Evolutionary conservation across 2,797 vertebrate genomes (phyloP).

Genomic region (Perodicticus potto): DNA sequence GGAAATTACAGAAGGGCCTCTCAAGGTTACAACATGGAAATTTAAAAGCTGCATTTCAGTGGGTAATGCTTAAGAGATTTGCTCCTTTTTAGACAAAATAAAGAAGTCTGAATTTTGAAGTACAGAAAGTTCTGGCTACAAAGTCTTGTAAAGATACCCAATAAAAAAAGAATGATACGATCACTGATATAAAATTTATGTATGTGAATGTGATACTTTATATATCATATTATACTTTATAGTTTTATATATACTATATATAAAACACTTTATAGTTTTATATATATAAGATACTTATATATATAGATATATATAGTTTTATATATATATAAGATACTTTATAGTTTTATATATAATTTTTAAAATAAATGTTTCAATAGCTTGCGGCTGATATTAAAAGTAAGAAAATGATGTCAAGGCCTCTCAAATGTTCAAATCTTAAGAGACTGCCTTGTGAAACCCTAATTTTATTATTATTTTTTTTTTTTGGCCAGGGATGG

Average conservation of each 20-base stretch:
- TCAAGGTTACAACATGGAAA: not conserved
- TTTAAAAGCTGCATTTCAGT: not conserved
- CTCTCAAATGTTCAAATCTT: not conserved
- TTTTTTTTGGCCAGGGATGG: too few relatives aligned
- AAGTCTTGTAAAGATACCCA: not conserved
- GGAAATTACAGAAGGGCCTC: constrained; percentile 22
- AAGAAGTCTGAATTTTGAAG: not conserved
- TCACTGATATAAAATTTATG: not conserved
- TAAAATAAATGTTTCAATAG: not conserved
- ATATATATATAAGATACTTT: not conserved
- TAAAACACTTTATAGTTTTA: too few relatives aligned
- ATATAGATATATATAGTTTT: too few relatives aligned
- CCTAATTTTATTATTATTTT: not conserved
- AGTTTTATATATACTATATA: too few relatives aligned
- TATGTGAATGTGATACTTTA: not conserved
- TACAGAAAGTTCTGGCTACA: not conserved
- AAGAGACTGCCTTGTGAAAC: not conserved
- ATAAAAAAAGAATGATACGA: not conserved
- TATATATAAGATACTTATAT: too few relatives aligned
- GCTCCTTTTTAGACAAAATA: not conserved
- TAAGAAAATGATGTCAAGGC: not conserved
- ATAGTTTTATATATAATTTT: not conserved
- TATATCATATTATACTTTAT: too few relatives aligned
- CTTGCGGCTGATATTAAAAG: not conserved
- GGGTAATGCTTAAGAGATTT: not conserved